phyloP scores from a whole-genome alignment of 1,140 invertebrate genomes.

The Octopus sinensis region DNA sequence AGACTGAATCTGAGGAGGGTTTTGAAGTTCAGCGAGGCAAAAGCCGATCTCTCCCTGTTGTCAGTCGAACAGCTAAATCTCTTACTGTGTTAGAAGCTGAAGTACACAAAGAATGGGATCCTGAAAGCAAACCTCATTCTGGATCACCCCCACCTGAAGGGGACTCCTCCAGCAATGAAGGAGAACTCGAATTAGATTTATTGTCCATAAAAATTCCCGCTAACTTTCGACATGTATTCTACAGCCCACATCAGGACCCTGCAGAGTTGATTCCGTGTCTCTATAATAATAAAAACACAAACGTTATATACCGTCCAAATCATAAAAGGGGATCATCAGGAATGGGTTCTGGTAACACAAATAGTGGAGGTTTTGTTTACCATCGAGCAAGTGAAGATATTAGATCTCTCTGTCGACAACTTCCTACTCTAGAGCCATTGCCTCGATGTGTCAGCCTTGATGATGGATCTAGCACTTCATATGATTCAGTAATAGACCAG shows the following conservation, averaged over 20 bases:
- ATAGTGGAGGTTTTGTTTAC: not conserved
- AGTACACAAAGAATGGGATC: conserved; percentile 49
- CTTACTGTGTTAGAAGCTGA: conserved; percentile 49
- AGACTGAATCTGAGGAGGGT: conserved; percentile 2
- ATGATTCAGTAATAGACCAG: conserved; percentile 9
- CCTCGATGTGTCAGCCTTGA: not conserved
- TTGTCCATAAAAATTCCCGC: conserved; percentile 42
- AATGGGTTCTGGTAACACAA: not conserved
- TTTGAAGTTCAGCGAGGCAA: conserved; percentile 6
- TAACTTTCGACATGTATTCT: conserved; percentile 24
- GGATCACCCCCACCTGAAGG: conserved; percentile 36
- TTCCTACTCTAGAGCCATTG: conserved; percentile 6
- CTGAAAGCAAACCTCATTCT: conserved; percentile 28
- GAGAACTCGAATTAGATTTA: conserved; percentile 42
- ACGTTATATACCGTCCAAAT: conserved; percentile 15
- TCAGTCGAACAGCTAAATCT: conserved; percentile 28
- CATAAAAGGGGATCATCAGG: conserved; percentile 13
- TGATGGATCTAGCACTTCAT: conserved; percentile 2
- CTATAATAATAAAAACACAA: conserved; percentile 17
- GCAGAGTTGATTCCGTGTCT: conserved; percentile 9
- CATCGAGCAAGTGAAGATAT: conserved; percentile 3
- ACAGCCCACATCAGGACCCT: conserved; percentile 13
- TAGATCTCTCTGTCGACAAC: not conserved
- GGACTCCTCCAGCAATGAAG: conserved; percentile 33
- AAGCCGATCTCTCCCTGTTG: not conserved